Conservation (phyloP, 2,888 invertebrate species). For the Hedychridium roseum region DNA sequence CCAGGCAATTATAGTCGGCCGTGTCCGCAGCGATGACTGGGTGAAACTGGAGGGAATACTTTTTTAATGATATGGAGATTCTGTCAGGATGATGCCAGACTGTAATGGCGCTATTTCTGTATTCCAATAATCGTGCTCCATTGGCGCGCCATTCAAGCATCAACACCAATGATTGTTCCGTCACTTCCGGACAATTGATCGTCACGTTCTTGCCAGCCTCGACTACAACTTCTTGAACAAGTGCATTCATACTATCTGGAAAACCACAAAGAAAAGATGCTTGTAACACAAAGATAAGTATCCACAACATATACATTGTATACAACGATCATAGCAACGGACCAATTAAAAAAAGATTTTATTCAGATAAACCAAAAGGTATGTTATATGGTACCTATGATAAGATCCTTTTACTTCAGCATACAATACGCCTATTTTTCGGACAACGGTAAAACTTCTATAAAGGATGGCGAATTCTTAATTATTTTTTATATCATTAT, state of each 20-base stretch:
- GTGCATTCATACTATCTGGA: constrained; percentile 71
- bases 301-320: too few species aligned
- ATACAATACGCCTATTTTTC: too few species aligned
- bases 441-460: too few species aligned
- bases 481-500: too few species aligned
- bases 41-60: constrained; percentile 71
- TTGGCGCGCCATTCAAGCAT: constrained; percentile 71
- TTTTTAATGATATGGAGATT: constrained; percentile 69
- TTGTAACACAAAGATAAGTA: too few species aligned
- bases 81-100: constrained; percentile 67
- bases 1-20: constrained; percentile 74
- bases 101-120: constrained; percentile 66
- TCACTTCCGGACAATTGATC: constrained; percentile 74
- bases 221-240: constrained; percentile 69
- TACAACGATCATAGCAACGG: too few species aligned
- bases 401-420: too few species aligned
- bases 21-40: constrained; percentile 72
- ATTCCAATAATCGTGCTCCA: constrained; percentile 66
- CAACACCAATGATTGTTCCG: constrained; percentile 72
- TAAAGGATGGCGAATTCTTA: too few species aligned
- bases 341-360: too few species aligned
- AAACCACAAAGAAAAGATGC: too few species aligned
- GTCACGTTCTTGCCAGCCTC: constrained; percentile 74
- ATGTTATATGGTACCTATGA: too few species aligned
- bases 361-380: too few species aligned